Conservation (phyloP, 2,888 invertebrate genomes). For the Troides helena region DNA sequence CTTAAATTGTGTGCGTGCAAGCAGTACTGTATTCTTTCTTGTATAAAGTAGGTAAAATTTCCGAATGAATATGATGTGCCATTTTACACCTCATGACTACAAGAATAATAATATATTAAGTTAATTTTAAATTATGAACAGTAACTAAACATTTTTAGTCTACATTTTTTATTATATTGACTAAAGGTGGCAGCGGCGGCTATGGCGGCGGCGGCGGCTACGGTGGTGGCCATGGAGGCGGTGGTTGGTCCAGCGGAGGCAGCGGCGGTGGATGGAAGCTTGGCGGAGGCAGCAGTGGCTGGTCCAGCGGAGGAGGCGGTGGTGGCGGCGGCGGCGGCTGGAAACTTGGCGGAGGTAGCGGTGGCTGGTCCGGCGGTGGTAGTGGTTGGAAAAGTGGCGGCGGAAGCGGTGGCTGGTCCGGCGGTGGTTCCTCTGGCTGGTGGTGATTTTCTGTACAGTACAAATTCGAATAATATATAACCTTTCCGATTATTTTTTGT, state of each 20-base stretch:
- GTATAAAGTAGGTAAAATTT: neutral
- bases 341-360: conserved; percentile 44
- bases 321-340: conserved; percentile 40
- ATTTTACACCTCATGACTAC: too few species aligned
- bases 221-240: conserved; percentile 43
- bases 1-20: too few species aligned
- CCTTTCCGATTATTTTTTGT: conserved; percentile 40
- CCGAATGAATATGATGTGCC: too few species aligned
- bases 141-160: neutral
- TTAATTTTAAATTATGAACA: too few species aligned
- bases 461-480: conserved; percentile 59
- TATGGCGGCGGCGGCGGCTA: conserved; percentile 47
- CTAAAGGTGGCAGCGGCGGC: conserved; percentile 38
- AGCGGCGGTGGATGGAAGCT: conserved; percentile 50
- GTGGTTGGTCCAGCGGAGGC: conserved; percentile 39
- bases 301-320: conserved; percentile 37
- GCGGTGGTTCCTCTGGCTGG: conserved; percentile 55
- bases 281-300: conserved; percentile 45
- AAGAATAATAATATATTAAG: too few species aligned
- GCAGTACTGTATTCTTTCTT: too few species aligned
- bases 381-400: conserved; percentile 36
- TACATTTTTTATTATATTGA: neutral
- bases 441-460: conserved; percentile 52
- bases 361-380: conserved; percentile 38
- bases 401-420: conserved; percentile 38